Conservation (phyloP, 1,140 invertebrate species). For the Drosophila neocordata region DNA sequence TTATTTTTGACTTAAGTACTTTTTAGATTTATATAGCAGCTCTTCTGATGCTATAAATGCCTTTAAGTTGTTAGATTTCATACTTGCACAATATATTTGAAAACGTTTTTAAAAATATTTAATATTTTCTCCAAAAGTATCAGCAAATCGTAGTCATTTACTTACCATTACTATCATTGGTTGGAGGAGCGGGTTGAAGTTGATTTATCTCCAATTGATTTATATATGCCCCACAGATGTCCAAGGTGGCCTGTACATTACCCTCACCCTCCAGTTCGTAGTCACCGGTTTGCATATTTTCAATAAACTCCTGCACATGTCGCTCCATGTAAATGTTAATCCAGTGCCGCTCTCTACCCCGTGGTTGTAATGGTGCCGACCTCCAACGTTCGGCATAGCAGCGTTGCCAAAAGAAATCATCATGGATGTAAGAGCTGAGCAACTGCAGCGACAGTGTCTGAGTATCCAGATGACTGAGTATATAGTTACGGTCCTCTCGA, state of each 20-base stretch:
- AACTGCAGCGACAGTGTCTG: slow-evolving; percentile 75
- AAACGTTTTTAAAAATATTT: no score
- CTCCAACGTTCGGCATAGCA: slow-evolving; percentile 80
- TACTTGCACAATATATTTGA: no score
- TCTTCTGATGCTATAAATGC: no score
- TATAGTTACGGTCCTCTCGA: slow-evolving; percentile 80
- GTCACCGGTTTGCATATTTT: slow-evolving; percentile 81
- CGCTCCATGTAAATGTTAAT: slow-evolving; percentile 83
- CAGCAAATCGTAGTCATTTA: neutral
- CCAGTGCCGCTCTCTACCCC: slow-evolving; percentile 68
- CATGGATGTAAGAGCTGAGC: slow-evolving; percentile 77
- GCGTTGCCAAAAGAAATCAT: slow-evolving; percentile 83
- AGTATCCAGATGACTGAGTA: slow-evolving; percentile 81
- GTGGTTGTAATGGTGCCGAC: slow-evolving; percentile 52
- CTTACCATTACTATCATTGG: slow-evolving; percentile 73
- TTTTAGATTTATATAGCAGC: no score
- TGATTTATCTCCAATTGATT: slow-evolving; percentile 78
- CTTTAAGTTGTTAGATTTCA: no score
- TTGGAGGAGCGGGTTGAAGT: slow-evolving; percentile 65
- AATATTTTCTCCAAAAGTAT: slow-evolving; percentile 12
- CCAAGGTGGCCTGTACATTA: slow-evolving; percentile 68
- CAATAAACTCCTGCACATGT: slow-evolving; percentile 83
- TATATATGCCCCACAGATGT: slow-evolving; percentile 79
- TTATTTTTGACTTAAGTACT: no score
- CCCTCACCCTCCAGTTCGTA: slow-evolving; percentile 82